Evolutionary conservation across 2,888 invertebrate species (phyloP).

Genomic region (Altica lythri): DNA sequence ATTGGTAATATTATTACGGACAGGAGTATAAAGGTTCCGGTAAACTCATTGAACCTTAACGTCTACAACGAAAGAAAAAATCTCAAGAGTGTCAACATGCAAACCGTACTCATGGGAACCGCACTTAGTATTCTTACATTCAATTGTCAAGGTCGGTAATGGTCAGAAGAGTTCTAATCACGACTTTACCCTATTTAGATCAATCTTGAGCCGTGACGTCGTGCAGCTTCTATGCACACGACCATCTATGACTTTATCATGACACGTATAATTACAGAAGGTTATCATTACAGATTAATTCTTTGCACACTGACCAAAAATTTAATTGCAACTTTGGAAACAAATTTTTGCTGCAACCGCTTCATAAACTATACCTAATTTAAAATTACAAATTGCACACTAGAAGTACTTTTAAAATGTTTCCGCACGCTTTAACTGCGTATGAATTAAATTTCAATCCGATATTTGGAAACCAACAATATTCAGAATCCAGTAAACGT

Average conservation of each 20-base stretch:
- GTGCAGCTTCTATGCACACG: slow-evolving; percentile 48
- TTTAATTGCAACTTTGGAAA: too few species aligned
- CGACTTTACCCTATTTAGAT: slow-evolving; percentile 53
- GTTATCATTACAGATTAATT: slow-evolving; percentile 30
- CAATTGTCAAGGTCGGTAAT: slow-evolving; percentile 51
- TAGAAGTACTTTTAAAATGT: too few species aligned
- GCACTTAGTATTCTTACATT: slow-evolving; percentile 31
- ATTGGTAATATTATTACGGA: too few species aligned
- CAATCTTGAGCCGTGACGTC: slow-evolving; percentile 50
- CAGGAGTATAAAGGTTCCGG: neutral
- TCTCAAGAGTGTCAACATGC: slow-evolving; percentile 20
- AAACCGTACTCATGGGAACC: slow-evolving; percentile 33
- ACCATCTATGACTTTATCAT: slow-evolving; percentile 49
- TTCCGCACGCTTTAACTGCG: too few species aligned
- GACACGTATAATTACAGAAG: slow-evolving; percentile 46
- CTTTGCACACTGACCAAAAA: neutral
- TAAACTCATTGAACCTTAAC: slow-evolving; percentile 15
- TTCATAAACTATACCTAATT: too few species aligned
- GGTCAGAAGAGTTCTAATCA: slow-evolving; percentile 47
- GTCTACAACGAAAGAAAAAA: slow-evolving; percentile 20
- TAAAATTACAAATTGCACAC: too few species aligned
- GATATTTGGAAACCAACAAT: too few species aligned
- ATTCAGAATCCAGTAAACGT: too few species aligned
- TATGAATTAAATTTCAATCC: too few species aligned
- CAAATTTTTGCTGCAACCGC: neutral